Conservation (phyloP, 1,140 invertebrate species). For the Physella acuta region DNA sequence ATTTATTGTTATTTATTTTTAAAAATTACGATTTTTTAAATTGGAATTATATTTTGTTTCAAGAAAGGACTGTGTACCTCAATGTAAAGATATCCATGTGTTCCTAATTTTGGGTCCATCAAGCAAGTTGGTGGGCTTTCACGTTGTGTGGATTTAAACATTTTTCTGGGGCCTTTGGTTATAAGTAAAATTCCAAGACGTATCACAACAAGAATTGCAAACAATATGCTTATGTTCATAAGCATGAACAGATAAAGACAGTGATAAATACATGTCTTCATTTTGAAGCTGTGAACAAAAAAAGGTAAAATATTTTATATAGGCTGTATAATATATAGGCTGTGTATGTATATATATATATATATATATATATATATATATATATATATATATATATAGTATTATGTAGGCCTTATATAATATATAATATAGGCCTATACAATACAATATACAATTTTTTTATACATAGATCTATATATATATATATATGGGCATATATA, state of each 20-base stretch:
- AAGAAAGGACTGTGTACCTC: constrained; percentile 29
- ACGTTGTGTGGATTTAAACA: not conserved
- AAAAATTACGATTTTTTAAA: not conserved
- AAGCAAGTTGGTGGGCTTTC: constrained; percentile 30
- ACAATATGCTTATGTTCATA: not conserved
- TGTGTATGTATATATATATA: too few relatives aligned
- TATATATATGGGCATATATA: too few relatives aligned
- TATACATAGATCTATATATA: too few relatives aligned
- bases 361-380: too few relatives aligned
- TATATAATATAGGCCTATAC: too few relatives aligned
- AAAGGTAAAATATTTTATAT: too few relatives aligned
- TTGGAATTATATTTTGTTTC: not conserved
- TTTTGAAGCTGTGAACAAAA: too few relatives aligned
- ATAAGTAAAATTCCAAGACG: not conserved
- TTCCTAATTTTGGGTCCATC: constrained; percentile 38
- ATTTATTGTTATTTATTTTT: not conserved
- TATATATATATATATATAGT: too few relatives aligned
- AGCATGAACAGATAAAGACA: not conserved
- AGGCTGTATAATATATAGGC: too few relatives aligned
- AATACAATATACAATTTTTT: too few relatives aligned
- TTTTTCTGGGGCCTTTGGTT: constrained; percentile 5
- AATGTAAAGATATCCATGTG: constrained; percentile 42
- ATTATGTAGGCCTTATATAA: too few relatives aligned
- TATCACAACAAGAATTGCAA: not conserved
- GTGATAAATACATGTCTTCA: too few relatives aligned